phyloP scores from a whole-genome alignment of 1,140 invertebrate genomes.

The Phymorhynchus buccinoides region DNA sequence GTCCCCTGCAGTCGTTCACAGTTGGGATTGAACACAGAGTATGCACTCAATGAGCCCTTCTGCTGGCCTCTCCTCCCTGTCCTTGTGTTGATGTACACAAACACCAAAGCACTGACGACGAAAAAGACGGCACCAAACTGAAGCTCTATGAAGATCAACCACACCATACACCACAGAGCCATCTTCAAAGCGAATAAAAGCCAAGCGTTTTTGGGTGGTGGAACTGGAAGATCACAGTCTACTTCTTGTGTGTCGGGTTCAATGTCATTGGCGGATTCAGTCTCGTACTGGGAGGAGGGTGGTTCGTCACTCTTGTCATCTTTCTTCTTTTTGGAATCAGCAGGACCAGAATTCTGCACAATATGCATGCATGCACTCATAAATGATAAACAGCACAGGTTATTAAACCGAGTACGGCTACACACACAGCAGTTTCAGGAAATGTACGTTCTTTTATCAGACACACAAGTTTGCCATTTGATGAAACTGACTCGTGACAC shows the following conservation, averaged over 20 bases:
- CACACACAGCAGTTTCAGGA: no score
- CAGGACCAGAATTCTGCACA: background rate
- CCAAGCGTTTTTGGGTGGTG: constrained; percentile 28
- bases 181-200: constrained; percentile 61
- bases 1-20: constrained; percentile 94
- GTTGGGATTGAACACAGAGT: constrained; percentile 97
- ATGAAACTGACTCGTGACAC: no score
- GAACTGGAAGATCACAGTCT: constrained; percentile 7
- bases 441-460: no score
- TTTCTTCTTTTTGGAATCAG: background rate
- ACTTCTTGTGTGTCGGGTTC: constrained; percentile 2
- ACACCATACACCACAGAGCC: constrained; percentile 80
- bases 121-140: constrained; percentile 95
- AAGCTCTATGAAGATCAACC: constrained; percentile 81
- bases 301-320: background rate
- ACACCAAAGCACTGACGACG: constrained; percentile 83
- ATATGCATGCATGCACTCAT: no score
- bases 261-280: background rate
- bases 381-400: no score
- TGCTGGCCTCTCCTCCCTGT: constrained; percentile 74
- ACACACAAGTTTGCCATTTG: no score
- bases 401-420: no score
- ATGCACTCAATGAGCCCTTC: constrained; percentile 88
- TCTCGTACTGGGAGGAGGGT: background rate
- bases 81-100: constrained; percentile 90